Conservation (phyloP, 2,797 vertebrate genomes). For the Scolopax rusticola region DNA sequence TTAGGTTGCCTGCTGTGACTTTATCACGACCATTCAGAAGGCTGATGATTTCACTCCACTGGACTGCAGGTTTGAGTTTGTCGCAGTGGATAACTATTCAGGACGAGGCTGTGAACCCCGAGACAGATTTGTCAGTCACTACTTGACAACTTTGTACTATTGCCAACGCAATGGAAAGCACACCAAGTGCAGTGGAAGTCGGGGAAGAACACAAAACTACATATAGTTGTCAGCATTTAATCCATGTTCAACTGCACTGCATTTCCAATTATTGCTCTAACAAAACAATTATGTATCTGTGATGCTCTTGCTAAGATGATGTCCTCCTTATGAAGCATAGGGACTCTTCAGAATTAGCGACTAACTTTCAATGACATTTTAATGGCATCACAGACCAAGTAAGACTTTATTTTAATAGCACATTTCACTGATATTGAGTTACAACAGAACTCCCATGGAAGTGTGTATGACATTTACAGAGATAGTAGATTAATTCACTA, state of each 20-base stretch:
- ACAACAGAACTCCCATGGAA: constrained; percentile 16
- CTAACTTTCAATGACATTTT: constrained; percentile 28
- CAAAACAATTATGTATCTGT: not conserved
- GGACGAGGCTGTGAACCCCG: constrained; percentile 15
- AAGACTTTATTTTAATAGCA: constrained; percentile 30
- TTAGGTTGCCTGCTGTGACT: constrained; percentile 20
- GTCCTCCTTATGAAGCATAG: not conserved
- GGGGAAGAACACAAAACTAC: not conserved
- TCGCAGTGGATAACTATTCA: not conserved
- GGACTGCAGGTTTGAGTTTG: constrained; percentile 3
- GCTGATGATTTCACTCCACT: constrained; percentile 5
- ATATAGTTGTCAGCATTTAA: not conserved
- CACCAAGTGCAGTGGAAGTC: not conserved
- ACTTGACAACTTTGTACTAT: not conserved
- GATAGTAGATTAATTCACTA: constrained; percentile 41
- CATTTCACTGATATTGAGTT: constrained; percentile 16
- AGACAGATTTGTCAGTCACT: constrained; percentile 24
- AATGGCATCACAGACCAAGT: not conserved
- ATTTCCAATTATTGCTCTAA: constrained; percentile 26
- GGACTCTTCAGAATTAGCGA: constrained; percentile 5
- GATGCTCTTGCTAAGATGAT: not conserved
- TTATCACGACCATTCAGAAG: not conserved
- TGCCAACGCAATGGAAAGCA: not conserved
- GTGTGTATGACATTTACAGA: not conserved
- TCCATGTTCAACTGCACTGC: not conserved